Conservation (phyloP, 1,140 invertebrate species). For the Atta colombica region DNA sequence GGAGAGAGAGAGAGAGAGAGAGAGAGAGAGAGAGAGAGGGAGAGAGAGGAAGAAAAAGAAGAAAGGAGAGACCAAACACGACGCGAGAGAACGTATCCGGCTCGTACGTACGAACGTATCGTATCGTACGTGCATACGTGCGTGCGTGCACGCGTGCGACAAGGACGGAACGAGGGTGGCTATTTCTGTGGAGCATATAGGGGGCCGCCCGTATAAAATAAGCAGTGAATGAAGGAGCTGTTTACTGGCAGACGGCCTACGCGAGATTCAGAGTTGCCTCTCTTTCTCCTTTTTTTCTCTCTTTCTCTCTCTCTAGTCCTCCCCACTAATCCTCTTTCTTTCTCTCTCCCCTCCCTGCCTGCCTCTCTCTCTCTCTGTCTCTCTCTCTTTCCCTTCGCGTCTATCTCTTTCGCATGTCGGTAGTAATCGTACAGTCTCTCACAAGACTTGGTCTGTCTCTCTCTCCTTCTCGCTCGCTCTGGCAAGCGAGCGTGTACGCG, state of each 20-base stretch:
- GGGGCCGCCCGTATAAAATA: slow-evolving; percentile 82
- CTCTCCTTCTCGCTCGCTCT: slow-evolving; percentile 49
- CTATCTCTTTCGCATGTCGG: slow-evolving; percentile 55
- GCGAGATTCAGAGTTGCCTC: slow-evolving; percentile 78
- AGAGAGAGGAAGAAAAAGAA: background rate
- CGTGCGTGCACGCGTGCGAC: slow-evolving; percentile 59
- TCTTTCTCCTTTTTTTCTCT: slow-evolving; percentile 59
- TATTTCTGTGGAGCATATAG: slow-evolving; percentile 82
- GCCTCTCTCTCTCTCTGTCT: slow-evolving; percentile 54
- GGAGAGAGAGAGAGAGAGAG: slow-evolving; percentile 12
- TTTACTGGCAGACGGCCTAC: slow-evolving; percentile 84
- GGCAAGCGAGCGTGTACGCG: slow-evolving; percentile 4
- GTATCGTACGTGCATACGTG: slow-evolving; percentile 34
- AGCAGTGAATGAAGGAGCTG: slow-evolving; percentile 85
- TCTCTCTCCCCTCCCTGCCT: slow-evolving; percentile 45
- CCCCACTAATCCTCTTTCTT: slow-evolving; percentile 53
- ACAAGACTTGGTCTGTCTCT: slow-evolving; percentile 48
- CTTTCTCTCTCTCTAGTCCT: slow-evolving; percentile 10
- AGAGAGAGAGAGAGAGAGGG: background rate
- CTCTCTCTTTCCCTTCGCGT: background rate
- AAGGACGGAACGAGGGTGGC: slow-evolving; percentile 77
- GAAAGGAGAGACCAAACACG: slow-evolving; percentile 24
- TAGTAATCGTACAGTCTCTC: slow-evolving; percentile 43
- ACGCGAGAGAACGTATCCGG: slow-evolving; percentile 32
- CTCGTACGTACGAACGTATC: slow-evolving; percentile 30